Evolutionary conservation across 2,797 vertebrate genomes (phyloP), one percentile per base, ranked within the genome.

Genomic region (Falco concolor): DNA sequence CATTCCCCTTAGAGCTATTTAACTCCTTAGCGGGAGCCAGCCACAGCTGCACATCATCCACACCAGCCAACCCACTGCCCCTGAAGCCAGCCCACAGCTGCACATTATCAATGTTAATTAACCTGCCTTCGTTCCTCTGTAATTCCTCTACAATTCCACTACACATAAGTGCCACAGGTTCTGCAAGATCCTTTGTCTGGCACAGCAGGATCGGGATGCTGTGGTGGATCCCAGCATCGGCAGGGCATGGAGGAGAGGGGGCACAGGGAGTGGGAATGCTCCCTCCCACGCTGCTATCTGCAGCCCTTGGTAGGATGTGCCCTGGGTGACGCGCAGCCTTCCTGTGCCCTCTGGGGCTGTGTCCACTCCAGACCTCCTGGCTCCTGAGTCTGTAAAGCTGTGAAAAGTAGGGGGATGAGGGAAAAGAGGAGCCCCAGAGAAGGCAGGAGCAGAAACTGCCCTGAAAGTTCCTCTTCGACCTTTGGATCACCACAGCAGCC

Each of bases 231-330:
- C 67, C 74, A n/a, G 40, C 6, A 11, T 0, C 3, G 10, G 42
- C 50, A 61, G 72, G 14, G 24, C 32, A 18, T 9, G 47, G 17
- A 42, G 40, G 49, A 54, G 24, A 5, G 2, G 2, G 18, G 53
- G 12, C 18, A 38, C 28, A 15, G 21, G 10, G 5, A 2, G 1
- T 19, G 61, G 34, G 65, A 67, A 76, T 57, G 47, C 13, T 32
- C 24, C 10, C 42, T 64, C 8, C 34, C 27, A 3, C 0, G 0
- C 32, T 3, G n/a, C 42, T 76, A 1, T 40, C 57, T 10, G 10
- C 52, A 54, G 15, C 7, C 28, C 5, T 49, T 6, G 42, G 6
- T 8, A 14, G 1, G 12, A 52, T 12, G 28, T 5, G 24, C 24
- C 3, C 6, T 5, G 50, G 10, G 30, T 19, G 24, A 70, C 20